Conservation (phyloP, 2,888 invertebrate species). For the Diaperis boleti region DNA sequence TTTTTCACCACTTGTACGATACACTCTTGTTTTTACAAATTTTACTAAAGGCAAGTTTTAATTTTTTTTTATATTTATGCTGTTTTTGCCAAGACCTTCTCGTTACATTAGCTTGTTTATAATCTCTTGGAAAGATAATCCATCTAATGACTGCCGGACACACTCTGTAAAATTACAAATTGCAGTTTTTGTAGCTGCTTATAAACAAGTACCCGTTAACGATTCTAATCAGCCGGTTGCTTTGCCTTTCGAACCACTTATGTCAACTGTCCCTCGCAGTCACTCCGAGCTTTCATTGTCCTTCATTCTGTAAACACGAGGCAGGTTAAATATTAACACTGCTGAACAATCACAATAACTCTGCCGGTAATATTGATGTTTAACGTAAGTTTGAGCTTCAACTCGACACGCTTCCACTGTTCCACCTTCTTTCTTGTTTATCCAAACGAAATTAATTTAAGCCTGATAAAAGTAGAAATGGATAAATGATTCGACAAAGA, state of each 20-base stretch:
- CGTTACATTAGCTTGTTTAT: too few relatives aligned
- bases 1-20: too few relatives aligned
- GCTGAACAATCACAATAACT: constrained; percentile 5
- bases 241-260: neutral
- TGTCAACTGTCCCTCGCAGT: constrained; percentile 6
- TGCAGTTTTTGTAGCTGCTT: too few relatives aligned
- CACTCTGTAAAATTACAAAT: too few relatives aligned
- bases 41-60: too few relatives aligned
- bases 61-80: too few relatives aligned
- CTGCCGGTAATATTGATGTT: constrained; percentile 8
- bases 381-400: neutral
- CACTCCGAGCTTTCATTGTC: constrained; percentile 1
- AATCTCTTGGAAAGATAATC: too few relatives aligned
- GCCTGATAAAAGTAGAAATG: neutral
- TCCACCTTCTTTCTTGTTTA: neutral
- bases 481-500: neutral
- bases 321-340: constrained; percentile 14
- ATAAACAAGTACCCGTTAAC: too few relatives aligned
- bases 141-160: too few relatives aligned
- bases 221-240: neutral
- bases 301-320: neutral
- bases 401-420: neutral
- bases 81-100: too few relatives aligned
- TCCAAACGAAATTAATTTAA: neutral
- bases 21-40: too few relatives aligned